A percentile compares a stretch with the other conserved stretches of the same genome.
Evolutionary conservation across 2,797 vertebrate species (phyloP).

Genomic region (Telmatherina bonti): DNA sequence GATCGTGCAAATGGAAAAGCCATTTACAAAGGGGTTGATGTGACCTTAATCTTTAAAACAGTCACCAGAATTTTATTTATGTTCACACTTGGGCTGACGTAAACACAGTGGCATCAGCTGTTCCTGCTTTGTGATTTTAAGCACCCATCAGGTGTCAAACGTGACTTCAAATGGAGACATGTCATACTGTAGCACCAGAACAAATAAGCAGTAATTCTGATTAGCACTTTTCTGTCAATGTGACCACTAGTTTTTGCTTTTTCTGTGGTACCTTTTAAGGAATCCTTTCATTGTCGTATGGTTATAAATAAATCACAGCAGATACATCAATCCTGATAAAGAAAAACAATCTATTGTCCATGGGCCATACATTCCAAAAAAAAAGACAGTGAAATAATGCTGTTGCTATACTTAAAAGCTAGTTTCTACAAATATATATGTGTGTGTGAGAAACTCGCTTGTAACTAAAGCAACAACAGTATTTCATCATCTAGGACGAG

Average conservation of each 20-base stretch:
- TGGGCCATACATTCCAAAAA: too few relatives aligned
- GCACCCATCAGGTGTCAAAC: conserved; percentile 6
- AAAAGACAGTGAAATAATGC: too few relatives aligned
- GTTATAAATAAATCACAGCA: conserved; percentile 44
- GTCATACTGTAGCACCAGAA: background rate
- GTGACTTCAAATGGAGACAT: conserved; percentile 40
- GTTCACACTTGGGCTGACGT: conserved; percentile 23
- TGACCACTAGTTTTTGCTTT: background rate
- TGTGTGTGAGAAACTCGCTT: conserved; percentile 34
- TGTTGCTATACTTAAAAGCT: too few relatives aligned
- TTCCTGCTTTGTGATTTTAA: conserved; percentile 71
- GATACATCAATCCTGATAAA: conserved; percentile 41
- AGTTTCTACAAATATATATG: too few relatives aligned
- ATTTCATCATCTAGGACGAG: conserved; percentile 39
- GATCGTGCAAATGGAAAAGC: conserved; percentile 22
- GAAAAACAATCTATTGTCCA: conserved; percentile 31
- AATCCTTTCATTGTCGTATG: conserved; percentile 13
- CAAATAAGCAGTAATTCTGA: conserved; percentile 26
- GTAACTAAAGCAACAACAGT: conserved; percentile 45
- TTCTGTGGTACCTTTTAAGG: conserved; percentile 16
- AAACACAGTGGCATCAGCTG: conserved; percentile 74
- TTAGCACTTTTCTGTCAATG: background rate
- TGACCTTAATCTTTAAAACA: conserved; percentile 65
- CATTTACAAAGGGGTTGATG: conserved; percentile 28
- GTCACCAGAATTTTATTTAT: conserved; percentile 76